Conservation (phyloP, 2,888 invertebrate species). For the Conchocele bisecta region DNA sequence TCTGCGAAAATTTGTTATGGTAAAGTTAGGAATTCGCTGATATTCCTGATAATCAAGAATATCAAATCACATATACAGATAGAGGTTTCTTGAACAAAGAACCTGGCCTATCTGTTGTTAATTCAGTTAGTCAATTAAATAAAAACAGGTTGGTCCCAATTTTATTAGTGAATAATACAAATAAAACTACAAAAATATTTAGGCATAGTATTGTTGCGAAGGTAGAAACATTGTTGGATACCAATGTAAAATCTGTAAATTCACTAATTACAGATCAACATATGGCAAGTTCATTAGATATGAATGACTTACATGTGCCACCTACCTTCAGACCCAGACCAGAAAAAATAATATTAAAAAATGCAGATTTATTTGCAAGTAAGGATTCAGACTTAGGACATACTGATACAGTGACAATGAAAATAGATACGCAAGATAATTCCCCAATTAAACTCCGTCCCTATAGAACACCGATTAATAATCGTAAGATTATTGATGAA, state of each 20-base stretch:
- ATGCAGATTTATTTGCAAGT: constrained; percentile 3
- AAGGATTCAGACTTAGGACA: constrained; percentile 7
- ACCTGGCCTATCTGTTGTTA: constrained; percentile 16
- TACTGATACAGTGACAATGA: constrained; percentile 8
- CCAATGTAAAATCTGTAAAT: too few species aligned
- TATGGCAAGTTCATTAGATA: too few species aligned
- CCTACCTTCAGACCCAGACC: neutral
- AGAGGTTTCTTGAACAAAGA: neutral
- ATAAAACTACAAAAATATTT: neutral
- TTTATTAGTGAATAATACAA: neutral
- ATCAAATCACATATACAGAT: neutral
- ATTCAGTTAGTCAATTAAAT: constrained; percentile 1
- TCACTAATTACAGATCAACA: too few species aligned
- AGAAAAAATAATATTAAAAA: neutral
- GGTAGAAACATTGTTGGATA: too few species aligned
- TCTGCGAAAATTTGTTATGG: neutral
- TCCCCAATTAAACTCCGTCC: constrained; percentile 5
- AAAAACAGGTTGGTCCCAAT: neutral
- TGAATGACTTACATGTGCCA: neutral
- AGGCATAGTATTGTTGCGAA: neutral
- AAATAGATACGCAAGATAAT: too few species aligned
- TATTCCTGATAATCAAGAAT: neutral
- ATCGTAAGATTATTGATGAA: too few species aligned
- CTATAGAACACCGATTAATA: constrained; percentile 4
- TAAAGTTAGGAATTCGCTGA: neutral